Percentiles rank a stretch among this genome's conserved stretches.
phyloP scores from a whole-genome alignment of 2,888 invertebrate species.

The Gastrophysa polygoni region DNA sequence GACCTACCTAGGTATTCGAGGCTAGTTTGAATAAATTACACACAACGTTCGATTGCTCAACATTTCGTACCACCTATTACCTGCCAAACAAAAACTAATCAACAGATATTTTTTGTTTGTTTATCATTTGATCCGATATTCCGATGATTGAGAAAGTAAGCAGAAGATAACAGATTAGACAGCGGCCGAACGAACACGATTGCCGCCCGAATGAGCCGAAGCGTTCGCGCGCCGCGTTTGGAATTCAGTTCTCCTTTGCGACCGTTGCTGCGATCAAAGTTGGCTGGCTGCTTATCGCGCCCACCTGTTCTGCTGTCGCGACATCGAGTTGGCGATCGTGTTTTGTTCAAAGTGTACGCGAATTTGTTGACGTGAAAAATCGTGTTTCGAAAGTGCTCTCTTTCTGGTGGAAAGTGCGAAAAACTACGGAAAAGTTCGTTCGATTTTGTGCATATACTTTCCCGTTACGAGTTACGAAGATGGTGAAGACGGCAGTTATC shows the following conservation, averaged over 20 bases:
- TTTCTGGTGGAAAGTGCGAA: neutral
- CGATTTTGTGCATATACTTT: neutral
- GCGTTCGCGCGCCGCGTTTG: slow-evolving; percentile 8
- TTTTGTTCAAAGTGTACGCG: slow-evolving; percentile 8
- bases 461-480: slow-evolving; percentile 10
- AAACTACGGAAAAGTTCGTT: slow-evolving; percentile 1
- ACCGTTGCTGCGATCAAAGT: slow-evolving; percentile 8
- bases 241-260: slow-evolving; percentile 12
- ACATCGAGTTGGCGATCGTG: slow-evolving; percentile 9
- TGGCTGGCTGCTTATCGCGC: slow-evolving; percentile 12
- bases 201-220: neutral
- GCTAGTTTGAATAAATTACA: too few relatives aligned
- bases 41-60: too few relatives aligned
- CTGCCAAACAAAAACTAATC: too few relatives aligned
- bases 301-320: slow-evolving; percentile 15
- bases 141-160: neutral
- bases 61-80: too few relatives aligned
- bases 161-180: neutral
- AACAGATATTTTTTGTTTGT: neutral
- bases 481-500: slow-evolving; percentile 13
- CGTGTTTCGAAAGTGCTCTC: neutral
- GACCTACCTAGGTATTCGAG: too few relatives aligned
- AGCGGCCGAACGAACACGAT: neutral
- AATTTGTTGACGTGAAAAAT: slow-evolving; percentile 2
- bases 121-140: neutral